These are phyloP conservation scores for Peromyscus aztecus DNA, from an alignment of 2,797 vertebrate genomes.

Conservation along the genomic window DNA sequence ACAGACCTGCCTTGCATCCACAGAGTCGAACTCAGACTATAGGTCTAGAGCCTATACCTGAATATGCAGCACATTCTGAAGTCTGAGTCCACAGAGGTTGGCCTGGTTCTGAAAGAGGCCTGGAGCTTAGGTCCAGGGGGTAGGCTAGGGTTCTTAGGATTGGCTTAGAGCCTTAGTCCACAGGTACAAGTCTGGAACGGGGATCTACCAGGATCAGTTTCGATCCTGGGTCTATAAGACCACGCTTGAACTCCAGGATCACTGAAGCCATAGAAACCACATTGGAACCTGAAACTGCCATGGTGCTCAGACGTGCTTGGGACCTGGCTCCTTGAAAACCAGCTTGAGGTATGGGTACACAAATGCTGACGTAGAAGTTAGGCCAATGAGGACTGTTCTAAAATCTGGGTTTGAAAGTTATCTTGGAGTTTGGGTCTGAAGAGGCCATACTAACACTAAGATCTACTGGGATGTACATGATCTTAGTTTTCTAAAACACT, in stretches of 20 bases:
- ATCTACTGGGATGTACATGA: background rate
- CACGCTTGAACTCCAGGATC: background rate
- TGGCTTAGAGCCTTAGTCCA: background rate
- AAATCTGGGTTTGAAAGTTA: background rate
- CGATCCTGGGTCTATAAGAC: background rate
- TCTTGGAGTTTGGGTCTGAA: background rate
- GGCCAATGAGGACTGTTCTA: too few species aligned
- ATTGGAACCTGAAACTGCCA: background rate
- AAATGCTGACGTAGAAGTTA: background rate
- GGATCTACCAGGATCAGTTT: background rate
- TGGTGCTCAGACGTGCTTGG: background rate
- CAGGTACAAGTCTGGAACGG: background rate
- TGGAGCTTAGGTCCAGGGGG: background rate
- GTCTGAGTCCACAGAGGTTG: background rate
- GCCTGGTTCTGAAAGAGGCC: background rate
- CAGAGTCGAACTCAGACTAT: background rate
- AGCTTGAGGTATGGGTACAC: too few species aligned
- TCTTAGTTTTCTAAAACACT: background rate
- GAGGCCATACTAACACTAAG: background rate
- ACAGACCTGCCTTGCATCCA: background rate
- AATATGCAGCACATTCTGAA: background rate
- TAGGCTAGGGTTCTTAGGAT: background rate
- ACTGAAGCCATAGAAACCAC: background rate
- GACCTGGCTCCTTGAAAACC: background rate
- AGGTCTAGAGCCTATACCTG: background rate